Conservation (phyloP, 2,113 vertebrate species). For the Elgaria multicarinata region DNA sequence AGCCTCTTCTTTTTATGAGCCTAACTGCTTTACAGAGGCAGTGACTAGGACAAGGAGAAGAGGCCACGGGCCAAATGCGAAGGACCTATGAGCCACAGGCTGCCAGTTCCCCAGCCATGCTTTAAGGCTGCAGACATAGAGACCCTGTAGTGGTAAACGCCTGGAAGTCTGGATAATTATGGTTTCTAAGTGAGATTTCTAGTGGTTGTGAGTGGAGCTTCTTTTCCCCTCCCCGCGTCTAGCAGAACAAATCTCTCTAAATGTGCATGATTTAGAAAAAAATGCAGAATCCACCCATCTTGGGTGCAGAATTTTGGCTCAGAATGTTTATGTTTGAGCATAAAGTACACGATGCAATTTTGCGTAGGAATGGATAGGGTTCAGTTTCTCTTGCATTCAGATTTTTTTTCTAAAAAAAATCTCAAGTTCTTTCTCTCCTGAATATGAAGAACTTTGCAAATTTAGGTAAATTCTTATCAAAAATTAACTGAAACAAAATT, state of each 20-base stretch:
- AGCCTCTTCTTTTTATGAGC: not conserved
- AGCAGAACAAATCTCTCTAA: not conserved
- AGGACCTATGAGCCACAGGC: too few relatives aligned
- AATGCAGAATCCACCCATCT: not conserved
- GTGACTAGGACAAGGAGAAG: too few relatives aligned
- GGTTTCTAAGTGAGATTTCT: not conserved
- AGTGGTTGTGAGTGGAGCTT: not conserved
- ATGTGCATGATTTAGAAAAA: not conserved
- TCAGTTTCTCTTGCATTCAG: too few relatives aligned
- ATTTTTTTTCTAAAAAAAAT: too few relatives aligned
- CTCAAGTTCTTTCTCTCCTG: too few relatives aligned
- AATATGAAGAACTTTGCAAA: too few relatives aligned
- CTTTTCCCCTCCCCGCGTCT: not conserved
- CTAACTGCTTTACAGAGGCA: too few relatives aligned
- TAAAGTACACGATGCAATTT: not conserved
- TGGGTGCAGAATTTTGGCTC: not conserved
- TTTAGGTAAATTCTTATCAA: too few relatives aligned
- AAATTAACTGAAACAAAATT: too few relatives aligned
- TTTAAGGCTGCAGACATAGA: not conserved
- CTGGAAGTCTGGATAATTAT: not conserved
- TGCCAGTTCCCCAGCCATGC: too few relatives aligned
- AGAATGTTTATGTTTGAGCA: not conserved
- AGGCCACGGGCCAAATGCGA: too few relatives aligned
- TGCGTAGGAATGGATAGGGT: too few relatives aligned
- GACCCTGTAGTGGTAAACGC: not conserved